These are phyloP conservation scores for Parauchenoglanis punctatus DNA, from an alignment of 2,797 vertebrate genomes.

Conservation along the genomic window DNA sequence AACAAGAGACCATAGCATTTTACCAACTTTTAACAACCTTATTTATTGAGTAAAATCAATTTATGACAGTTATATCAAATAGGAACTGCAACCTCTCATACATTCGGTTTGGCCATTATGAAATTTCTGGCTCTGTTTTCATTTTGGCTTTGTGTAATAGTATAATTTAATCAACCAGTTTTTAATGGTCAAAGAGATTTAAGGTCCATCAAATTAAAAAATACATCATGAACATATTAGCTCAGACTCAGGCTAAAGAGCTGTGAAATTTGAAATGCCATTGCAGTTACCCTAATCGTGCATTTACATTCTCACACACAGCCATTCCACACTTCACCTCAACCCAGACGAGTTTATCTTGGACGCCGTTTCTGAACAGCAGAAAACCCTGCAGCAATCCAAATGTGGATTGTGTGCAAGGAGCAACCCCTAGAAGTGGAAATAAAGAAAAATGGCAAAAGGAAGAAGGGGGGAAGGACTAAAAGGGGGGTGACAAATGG, in stretches of 20 bases:
- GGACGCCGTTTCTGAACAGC: slow-evolving; percentile 55
- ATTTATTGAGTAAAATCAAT: slow-evolving; percentile 28
- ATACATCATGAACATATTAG: slow-evolving; percentile 42
- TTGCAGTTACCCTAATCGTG: slow-evolving; percentile 40
- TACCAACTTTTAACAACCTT: not conserved
- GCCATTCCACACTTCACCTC: slow-evolving; percentile 53
- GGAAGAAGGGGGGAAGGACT: slow-evolving; percentile 62
- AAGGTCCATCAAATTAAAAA: slow-evolving; percentile 45
- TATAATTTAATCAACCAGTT: slow-evolving; percentile 1
- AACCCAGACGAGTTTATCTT: slow-evolving; percentile 53
- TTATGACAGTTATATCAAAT: slow-evolving; percentile 14
- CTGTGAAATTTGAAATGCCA: slow-evolving; percentile 28
- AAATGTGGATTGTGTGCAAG: slow-evolving; percentile 58
- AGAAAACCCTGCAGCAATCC: slow-evolving; percentile 49
- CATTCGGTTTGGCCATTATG: slow-evolving; percentile 7
- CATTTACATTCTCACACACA: slow-evolving; percentile 60
- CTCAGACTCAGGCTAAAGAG: slow-evolving; percentile 10
- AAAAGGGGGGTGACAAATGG: slow-evolving; percentile 50
- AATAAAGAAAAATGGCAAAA: slow-evolving; percentile 44
- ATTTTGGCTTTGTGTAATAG: slow-evolving; percentile 23
- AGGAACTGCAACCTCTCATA: slow-evolving; percentile 9
- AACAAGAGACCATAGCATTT: not conserved
- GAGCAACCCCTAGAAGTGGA: slow-evolving; percentile 47
- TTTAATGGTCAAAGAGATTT: slow-evolving; percentile 14
- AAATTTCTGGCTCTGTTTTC: slow-evolving; percentile 25